These are phyloP conservation scores for Manduca sexta DNA, from an alignment of 1,140 invertebrate genomes.

Conservation along the genomic window DNA sequence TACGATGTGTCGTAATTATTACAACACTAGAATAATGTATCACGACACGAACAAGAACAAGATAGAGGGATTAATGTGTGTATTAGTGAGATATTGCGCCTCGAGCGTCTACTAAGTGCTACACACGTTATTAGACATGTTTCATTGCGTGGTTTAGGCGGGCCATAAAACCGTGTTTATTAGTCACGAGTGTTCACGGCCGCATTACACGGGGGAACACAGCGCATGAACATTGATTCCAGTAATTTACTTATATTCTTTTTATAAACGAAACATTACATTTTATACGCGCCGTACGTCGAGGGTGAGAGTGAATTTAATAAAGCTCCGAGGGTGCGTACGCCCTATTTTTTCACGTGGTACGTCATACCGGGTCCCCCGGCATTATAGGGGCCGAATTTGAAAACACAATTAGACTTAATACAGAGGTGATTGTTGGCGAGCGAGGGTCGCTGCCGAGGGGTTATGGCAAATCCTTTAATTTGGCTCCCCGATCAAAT, in stretches of 20 bases:
- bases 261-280: slow-evolving; percentile 10
- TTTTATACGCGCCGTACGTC: background rate
- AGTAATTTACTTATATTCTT: slow-evolving; percentile 21
- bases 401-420: slow-evolving; percentile 73
- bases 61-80: slow-evolving; percentile 24
- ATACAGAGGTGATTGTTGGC: slow-evolving; percentile 71
- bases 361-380: slow-evolving; percentile 31
- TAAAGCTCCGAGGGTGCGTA: slow-evolving; percentile 44
- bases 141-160: slow-evolving; percentile 24
- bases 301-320: slow-evolving; percentile 41
- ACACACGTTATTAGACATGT: slow-evolving; percentile 26
- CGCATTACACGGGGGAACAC: slow-evolving; percentile 30
- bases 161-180: slow-evolving; percentile 31
- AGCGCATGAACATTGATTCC: slow-evolving; percentile 22
- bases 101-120: slow-evolving; percentile 15
- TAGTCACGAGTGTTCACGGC: slow-evolving; percentile 35
- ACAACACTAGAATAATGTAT: slow-evolving; percentile 5
- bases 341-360: slow-evolving; percentile 66
- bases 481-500: slow-evolving; percentile 71
- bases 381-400: slow-evolving; percentile 64
- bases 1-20: background rate
- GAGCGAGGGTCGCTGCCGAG: slow-evolving; percentile 56
- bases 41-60: slow-evolving; percentile 14
- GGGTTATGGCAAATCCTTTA: slow-evolving; percentile 71
- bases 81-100: slow-evolving; percentile 23